Evolutionary conservation across 2,888 invertebrate genomes (phyloP).

Genomic region (Zaprionus obscuricornis): DNA sequence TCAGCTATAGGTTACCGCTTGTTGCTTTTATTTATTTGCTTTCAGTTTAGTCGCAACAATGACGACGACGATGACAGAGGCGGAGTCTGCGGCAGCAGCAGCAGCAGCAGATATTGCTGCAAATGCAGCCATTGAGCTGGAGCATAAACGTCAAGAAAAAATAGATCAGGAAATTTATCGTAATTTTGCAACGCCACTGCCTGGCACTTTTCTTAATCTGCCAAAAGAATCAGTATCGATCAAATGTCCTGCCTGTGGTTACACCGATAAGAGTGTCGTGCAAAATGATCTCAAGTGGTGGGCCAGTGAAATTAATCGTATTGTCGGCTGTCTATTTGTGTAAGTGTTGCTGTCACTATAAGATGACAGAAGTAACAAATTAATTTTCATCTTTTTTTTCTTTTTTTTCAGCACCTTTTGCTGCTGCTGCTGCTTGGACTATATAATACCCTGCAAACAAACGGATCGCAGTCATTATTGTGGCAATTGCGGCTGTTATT

Average conservation of each 20-base stretch:
- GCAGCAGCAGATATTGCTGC: too few relatives aligned
- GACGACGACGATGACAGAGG: too few relatives aligned
- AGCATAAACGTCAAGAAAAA: too few relatives aligned
- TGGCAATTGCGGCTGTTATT: constrained; percentile 82
- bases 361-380: too few relatives aligned
- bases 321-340: constrained; percentile 81
- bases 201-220: constrained; percentile 80
- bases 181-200: constrained; percentile 80
- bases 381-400: neutral
- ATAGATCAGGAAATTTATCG: constrained; percentile 72
- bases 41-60: too few relatives aligned
- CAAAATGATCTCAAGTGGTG: constrained; percentile 81
- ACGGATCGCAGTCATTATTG: constrained; percentile 82
- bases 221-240: constrained; percentile 70
- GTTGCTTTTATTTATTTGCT: too few relatives aligned
- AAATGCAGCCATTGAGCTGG: constrained; percentile 34
- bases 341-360: constrained; percentile 43
- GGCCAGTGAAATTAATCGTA: constrained; percentile 76
- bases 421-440: constrained; percentile 79
- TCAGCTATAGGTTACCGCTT: too few relatives aligned
- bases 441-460: constrained; percentile 77
- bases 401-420: constrained; percentile 63
- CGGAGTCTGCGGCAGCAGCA: too few relatives aligned
- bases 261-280: constrained; percentile 70
- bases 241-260: constrained; percentile 80